phyloP scores from a whole-genome alignment of 1,140 invertebrate species.

The Tetranychus urticae region DNA sequence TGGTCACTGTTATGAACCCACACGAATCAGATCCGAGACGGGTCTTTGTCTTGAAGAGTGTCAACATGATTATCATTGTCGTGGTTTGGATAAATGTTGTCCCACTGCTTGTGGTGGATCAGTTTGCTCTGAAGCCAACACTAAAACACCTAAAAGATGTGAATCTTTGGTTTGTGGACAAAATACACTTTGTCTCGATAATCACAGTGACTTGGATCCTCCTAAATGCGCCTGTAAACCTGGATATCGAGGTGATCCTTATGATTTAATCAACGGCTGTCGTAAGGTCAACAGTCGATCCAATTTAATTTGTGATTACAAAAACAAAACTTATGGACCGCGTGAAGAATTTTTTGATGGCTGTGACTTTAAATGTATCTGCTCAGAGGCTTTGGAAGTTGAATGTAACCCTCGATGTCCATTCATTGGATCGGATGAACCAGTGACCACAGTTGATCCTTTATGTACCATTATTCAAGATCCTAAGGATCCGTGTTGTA shows the following conservation, averaged over 20 bases:
- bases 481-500: slow-evolving; percentile 51
- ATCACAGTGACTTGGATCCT: slow-evolving; percentile 1
- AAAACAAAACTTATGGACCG: slow-evolving; percentile 41
- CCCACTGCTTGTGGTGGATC: slow-evolving; percentile 12
- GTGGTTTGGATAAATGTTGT: slow-evolving; percentile 12
- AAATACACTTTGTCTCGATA: slow-evolving; percentile 14
- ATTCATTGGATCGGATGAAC: slow-evolving; percentile 4
- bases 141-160: not conserved
- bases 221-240: slow-evolving; percentile 19
- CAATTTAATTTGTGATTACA: slow-evolving; percentile 31
- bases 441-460: not conserved
- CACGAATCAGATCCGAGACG: not conserved
- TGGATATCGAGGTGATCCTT: slow-evolving; percentile 20
- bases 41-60: slow-evolving; percentile 9
- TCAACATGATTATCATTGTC: slow-evolving; percentile 13
- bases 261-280: slow-evolving; percentile 18
- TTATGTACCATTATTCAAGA: slow-evolving; percentile 12
- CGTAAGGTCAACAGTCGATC: not conserved
- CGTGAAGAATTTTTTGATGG: slow-evolving; percentile 48
- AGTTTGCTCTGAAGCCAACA: slow-evolving; percentile 7
- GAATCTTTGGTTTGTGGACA: slow-evolving; percentile 13
- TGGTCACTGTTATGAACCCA: slow-evolving; percentile 9
- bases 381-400: slow-evolving; percentile 39
- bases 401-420: slow-evolving; percentile 39
- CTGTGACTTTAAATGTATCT: slow-evolving; percentile 50